Percentiles rank a stretch among this genome's conserved stretches.
Conservation (phyloP, 2,888 invertebrate genomes). For the Drosophila pseudotakahashii region DNA sequence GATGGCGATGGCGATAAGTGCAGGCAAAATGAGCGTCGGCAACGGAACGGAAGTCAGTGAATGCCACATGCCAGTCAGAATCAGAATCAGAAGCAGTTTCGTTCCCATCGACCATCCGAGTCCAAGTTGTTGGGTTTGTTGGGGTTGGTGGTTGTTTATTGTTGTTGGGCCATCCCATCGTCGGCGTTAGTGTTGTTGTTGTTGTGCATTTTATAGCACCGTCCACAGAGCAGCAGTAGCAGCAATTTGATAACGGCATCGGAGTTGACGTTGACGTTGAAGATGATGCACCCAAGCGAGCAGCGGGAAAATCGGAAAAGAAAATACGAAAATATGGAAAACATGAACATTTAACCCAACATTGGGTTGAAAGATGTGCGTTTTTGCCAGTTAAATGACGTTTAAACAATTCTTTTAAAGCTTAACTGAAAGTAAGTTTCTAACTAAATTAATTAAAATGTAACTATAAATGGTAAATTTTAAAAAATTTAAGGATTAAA, state of each 20-base stretch:
- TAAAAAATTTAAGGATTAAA: too few relatives aligned
- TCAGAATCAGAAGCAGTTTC: slow-evolving; percentile 57
- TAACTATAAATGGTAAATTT: too few relatives aligned
- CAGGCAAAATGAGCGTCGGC: slow-evolving; percentile 76
- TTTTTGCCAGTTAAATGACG: slow-evolving; percentile 8
- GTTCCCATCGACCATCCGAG: slow-evolving; percentile 59
- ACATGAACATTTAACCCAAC: slow-evolving; percentile 34
- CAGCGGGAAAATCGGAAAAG: slow-evolving; percentile 35
- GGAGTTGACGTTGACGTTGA: slow-evolving; percentile 62
- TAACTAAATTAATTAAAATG: too few relatives aligned
- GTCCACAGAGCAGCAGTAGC: slow-evolving; percentile 47
- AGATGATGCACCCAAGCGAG: slow-evolving; percentile 52
- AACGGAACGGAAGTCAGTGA: slow-evolving; percentile 69
- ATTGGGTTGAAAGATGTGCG: neutral
- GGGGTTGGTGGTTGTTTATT: slow-evolving; percentile 37
- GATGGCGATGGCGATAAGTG: slow-evolving; percentile 70
- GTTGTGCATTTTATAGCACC: slow-evolving; percentile 60
- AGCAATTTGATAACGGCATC: slow-evolving; percentile 66
- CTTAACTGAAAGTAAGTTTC: too few relatives aligned
- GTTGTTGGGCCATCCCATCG: slow-evolving; percentile 41
- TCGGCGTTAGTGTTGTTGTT: slow-evolving; percentile 41
- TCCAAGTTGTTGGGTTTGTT: slow-evolving; percentile 52
- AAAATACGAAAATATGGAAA: slow-evolving; percentile 31
- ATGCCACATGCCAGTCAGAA: slow-evolving; percentile 75
- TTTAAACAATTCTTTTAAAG: slow-evolving; percentile 1